Conservation (phyloP, 2,888 invertebrate species). For the Drosophila kokeensis region DNA sequence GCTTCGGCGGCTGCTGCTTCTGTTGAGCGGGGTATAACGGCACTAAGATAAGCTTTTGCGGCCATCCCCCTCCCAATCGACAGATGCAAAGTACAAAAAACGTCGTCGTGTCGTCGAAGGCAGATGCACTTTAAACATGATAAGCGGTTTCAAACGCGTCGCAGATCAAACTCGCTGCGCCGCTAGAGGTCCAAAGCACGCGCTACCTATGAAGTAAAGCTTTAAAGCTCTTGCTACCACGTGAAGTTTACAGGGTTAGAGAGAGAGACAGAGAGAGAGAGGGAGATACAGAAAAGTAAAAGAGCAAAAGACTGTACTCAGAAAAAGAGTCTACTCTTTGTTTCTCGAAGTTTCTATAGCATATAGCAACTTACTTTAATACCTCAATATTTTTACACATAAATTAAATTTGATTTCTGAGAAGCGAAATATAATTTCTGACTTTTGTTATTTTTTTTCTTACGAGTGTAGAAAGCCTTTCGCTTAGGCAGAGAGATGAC, state of each 20-base stretch:
- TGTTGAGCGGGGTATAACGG: slow-evolving; percentile 34
- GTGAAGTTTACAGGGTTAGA: neutral
- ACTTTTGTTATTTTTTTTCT: neutral
- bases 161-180: slow-evolving; percentile 55
- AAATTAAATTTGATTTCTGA: neutral
- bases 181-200: slow-evolving; percentile 23
- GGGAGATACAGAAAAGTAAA: neutral
- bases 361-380: neutral
- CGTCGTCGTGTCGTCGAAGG: neutral
- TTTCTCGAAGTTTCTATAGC: neutral
- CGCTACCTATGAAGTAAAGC: slow-evolving; percentile 6
- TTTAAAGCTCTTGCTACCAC: slow-evolving; percentile 18
- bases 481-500: slow-evolving; percentile 13
- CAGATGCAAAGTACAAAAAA: slow-evolving; percentile 65
- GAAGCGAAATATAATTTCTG: neutral
- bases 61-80: slow-evolving; percentile 2
- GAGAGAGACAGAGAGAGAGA: neutral
- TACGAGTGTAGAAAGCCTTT: neutral
- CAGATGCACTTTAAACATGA: slow-evolving; percentile 47
- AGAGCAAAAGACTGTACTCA: neutral
- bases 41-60: slow-evolving; percentile 49
- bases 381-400: neutral
- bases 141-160: slow-evolving; percentile 26
- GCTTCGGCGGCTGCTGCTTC: slow-evolving; percentile 10
- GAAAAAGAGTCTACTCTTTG: neutral